Conservation (phyloP, 2,113 vertebrate genomes). For the Lonchura striata region DNA sequence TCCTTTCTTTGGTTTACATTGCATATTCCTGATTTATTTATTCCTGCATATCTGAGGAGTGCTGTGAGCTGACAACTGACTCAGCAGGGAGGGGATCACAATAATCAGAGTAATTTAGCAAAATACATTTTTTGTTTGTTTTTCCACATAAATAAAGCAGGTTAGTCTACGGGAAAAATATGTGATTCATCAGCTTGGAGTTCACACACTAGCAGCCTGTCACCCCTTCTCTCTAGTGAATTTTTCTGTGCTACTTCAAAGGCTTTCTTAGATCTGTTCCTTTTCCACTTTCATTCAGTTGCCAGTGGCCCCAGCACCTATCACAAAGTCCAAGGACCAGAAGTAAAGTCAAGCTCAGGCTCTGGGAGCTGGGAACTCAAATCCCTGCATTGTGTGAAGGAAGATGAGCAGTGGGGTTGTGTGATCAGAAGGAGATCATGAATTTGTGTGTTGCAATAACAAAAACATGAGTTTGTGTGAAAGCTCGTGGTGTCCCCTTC, state of each 20-base stretch:
- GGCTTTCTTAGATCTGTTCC: not conserved
- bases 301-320: not conserved
- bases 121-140: not conserved
- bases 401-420: not conserved
- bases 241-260: not conserved
- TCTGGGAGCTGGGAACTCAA: not conserved
- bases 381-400: not conserved
- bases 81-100: conserved; percentile 1
- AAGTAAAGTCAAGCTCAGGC: not conserved
- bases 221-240: not conserved
- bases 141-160: not conserved
- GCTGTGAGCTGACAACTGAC: conserved; percentile 7
- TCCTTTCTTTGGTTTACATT: not conserved
- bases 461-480: not conserved
- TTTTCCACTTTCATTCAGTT: not conserved
- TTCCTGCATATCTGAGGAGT: not conserved
- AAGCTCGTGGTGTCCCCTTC: not conserved
- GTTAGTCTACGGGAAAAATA: not conserved
- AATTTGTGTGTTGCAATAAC: not conserved
- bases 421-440: not conserved
- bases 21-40: conserved; percentile 23
- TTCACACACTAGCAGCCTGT: not conserved
- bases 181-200: not conserved
- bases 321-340: accelerated
- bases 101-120: conserved; percentile 25